Evolutionary conservation across 2,113 vertebrate species (phyloP).

Genomic region (Peucedramus taeniatus): DNA sequence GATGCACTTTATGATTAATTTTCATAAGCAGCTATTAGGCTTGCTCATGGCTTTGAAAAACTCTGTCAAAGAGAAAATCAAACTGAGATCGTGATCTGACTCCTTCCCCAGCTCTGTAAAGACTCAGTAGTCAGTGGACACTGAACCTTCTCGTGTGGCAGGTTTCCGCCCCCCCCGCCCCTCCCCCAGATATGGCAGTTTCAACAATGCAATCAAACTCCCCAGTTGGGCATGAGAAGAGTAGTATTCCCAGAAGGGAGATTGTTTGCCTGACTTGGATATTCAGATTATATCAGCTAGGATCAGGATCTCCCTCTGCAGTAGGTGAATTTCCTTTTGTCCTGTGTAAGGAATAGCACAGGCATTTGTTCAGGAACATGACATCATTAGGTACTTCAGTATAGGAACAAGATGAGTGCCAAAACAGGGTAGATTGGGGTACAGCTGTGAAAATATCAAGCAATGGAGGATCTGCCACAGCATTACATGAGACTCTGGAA

Average conservation of each 20-base stretch:
- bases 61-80: conserved; percentile 7
- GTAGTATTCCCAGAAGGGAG: not conserved
- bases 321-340: not conserved
- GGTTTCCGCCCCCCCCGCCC: not conserved
- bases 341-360: not conserved
- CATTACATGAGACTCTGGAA: fast-evolving
- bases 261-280: not conserved
- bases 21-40: conserved; percentile 19
- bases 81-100: conserved; percentile 10
- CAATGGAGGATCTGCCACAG: not conserved
- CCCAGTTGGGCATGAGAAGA: not conserved
- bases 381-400: not conserved
- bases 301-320: not conserved
- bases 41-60: conserved; percentile 10
- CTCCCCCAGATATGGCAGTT: not conserved
- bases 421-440: not conserved
- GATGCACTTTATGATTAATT: not conserved
- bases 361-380: not conserved
- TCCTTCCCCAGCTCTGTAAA: not conserved
- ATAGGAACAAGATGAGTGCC: not conserved
- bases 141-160: not conserved
- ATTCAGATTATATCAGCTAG: conserved; percentile 15
- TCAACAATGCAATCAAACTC: not conserved
- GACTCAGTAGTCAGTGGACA: not conserved
- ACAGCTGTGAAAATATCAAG: not conserved